These are phyloP conservation scores for Pagetopsis macropterus DNA, from an alignment of 2,797 vertebrate genomes.

Conservation along the genomic window DNA sequence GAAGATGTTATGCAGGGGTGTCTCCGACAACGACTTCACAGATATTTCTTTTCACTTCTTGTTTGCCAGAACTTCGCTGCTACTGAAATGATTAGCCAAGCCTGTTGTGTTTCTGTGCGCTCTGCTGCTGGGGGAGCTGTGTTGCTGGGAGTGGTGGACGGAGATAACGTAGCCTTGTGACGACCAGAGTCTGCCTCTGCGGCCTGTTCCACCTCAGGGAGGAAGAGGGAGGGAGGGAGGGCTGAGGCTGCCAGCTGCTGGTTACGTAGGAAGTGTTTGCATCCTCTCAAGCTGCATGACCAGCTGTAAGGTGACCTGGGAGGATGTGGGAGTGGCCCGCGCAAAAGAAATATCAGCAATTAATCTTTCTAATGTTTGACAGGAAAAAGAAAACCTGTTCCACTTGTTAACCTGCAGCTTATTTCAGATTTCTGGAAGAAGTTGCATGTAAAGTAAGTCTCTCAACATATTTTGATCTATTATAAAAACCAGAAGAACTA, in stretches of 20 bases:
- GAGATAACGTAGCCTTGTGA: conserved; percentile 70
- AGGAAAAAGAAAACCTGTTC: conserved; percentile 4
- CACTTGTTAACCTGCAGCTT: neutral
- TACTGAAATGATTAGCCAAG: conserved; percentile 68
- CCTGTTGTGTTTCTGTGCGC: conserved; percentile 43
- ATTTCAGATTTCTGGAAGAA: neutral
- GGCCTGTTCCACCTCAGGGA: conserved; percentile 71
- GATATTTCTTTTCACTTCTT: conserved; percentile 38
- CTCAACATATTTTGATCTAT: conserved; percentile 1
- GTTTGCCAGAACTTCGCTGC: conserved; percentile 62
- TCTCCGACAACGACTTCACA: conserved; percentile 60
- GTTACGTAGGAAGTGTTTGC: conserved; percentile 80
- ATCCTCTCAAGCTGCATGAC: conserved; percentile 68
- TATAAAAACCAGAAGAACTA: conserved; percentile 26
- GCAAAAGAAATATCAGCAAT: conserved; percentile 41
- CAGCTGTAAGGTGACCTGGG: conserved; percentile 77
- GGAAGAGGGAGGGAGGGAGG: conserved; percentile 68
- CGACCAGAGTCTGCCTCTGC: conserved; percentile 63
- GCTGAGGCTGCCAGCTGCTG: conserved; percentile 55
- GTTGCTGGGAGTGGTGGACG: conserved; percentile 67
- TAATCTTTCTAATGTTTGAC: conserved; percentile 24
- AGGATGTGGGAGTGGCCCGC: conserved; percentile 73
- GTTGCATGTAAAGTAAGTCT: conserved; percentile 3
- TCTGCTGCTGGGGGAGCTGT: conserved; percentile 30
- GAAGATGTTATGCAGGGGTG: conserved; percentile 64